These are phyloP conservation scores for Dryocosmus kuriphilus DNA, from an alignment of 2,888 invertebrate species.

Conservation along the genomic window DNA sequence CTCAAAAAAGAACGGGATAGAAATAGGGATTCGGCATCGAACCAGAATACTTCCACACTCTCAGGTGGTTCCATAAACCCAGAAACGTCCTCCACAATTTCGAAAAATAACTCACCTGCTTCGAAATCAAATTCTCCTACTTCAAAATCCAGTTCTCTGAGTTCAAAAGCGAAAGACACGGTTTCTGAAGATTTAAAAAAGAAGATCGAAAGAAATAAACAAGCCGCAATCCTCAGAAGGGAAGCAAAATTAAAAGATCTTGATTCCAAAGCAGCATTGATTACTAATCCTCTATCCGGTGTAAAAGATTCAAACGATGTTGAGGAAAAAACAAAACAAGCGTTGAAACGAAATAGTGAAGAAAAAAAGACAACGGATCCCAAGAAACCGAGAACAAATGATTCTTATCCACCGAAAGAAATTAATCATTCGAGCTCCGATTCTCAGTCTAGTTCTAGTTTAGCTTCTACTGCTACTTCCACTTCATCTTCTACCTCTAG, in stretches of 20 bases:
- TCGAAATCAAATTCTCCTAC: not conserved
- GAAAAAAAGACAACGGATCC: not conserved
- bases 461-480: not conserved
- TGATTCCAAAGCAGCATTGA: constrained; percentile 56
- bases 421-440: not conserved
- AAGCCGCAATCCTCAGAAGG: constrained; percentile 53
- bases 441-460: constrained; percentile 7
- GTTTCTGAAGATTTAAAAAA: constrained; percentile 55
- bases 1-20: constrained; percentile 72
- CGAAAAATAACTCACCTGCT: constrained; percentile 34
- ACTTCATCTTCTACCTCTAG: not conserved
- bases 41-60: constrained; percentile 19
- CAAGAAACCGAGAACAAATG: constrained; percentile 1
- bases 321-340: constrained; percentile 15
- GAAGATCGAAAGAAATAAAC: constrained; percentile 64
- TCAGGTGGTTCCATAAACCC: constrained; percentile 38
- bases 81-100: constrained; percentile 44
- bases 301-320: not conserved
- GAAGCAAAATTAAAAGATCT: constrained; percentile 61
- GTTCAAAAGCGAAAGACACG: constrained; percentile 16
- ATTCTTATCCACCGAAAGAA: not conserved
- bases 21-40: constrained; percentile 40
- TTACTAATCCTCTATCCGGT: constrained; percentile 38
- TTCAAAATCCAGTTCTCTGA: not conserved
- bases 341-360: not conserved